These are phyloP conservation scores for Formica aserva DNA, from an alignment of 2,888 invertebrate species.

Conservation along the genomic window DNA sequence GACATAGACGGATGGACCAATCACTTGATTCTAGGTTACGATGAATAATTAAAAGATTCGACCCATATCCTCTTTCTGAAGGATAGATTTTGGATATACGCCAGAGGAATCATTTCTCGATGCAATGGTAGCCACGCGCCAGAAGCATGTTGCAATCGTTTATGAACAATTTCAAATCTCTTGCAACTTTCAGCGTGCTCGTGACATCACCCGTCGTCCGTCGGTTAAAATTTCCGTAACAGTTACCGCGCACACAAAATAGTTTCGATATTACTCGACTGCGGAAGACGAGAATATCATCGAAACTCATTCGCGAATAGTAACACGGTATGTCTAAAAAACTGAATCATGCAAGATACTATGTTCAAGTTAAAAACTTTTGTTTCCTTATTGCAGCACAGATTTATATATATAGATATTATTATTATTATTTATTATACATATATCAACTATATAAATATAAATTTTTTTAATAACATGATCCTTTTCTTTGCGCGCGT, in stretches of 20 bases:
- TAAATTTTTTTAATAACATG: slow-evolving; percentile 2
- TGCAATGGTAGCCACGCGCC: slow-evolving; percentile 33
- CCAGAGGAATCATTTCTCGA: slow-evolving; percentile 34
- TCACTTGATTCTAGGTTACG: neutral
- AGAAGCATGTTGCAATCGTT: slow-evolving; percentile 52
- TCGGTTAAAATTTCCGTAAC: slow-evolving; percentile 53
- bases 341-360: neutral
- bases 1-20: neutral
- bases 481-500: neutral
- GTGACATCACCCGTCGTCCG: slow-evolving; percentile 51
- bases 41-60: slow-evolving; percentile 44
- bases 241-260: slow-evolving; percentile 50
- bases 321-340: neutral
- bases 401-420: neutral
- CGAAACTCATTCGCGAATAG: slow-evolving; percentile 49
- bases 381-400: neutral
- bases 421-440: neutral
- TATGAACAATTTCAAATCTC: slow-evolving; percentile 54
- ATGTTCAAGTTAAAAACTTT: neutral
- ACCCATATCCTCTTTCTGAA: neutral
- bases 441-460: neutral
- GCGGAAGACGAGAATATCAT: slow-evolving; percentile 49
- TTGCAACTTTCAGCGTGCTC: slow-evolving; percentile 51
- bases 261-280: slow-evolving; percentile 51
- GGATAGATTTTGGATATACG: slow-evolving; percentile 38